phyloP scores from a whole-genome alignment of 2,797 vertebrate species.

The Pseudochaenichthys georgianus region DNA sequence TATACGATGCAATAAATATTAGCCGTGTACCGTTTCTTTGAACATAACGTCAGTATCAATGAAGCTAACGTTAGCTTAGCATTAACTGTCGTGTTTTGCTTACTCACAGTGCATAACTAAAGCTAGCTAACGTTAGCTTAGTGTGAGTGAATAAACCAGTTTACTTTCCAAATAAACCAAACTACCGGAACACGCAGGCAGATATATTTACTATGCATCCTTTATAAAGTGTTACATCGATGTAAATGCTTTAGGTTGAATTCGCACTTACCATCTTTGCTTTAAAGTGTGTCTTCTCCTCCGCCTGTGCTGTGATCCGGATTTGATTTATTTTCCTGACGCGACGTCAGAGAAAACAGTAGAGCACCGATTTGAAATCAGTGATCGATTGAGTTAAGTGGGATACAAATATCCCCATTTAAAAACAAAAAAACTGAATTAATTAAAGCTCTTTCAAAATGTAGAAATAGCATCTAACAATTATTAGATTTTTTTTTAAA shows the following conservation, averaged over 20 bases:
- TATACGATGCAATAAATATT: accelerated
- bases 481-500: too few species aligned
- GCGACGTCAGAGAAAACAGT: constrained; percentile 47
- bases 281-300: constrained; percentile 29
- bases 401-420: too few species aligned
- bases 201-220: accelerated
- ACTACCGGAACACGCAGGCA: accelerated
- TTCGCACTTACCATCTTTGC: constrained; percentile 80
- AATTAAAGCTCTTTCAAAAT: too few species aligned
- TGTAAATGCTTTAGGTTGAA: not conserved
- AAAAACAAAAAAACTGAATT: too few species aligned
- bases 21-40: accelerated
- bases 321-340: constrained; percentile 70
- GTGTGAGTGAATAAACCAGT: not conserved
- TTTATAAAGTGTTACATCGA: not conserved
- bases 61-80: constrained; percentile 47
- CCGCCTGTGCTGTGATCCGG: constrained; percentile 31
- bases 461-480: too few species aligned
- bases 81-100: constrained; percentile 71
- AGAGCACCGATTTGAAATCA: constrained; percentile 58
- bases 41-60: not conserved
- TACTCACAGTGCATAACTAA: constrained; percentile 75
- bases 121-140: constrained; percentile 49
- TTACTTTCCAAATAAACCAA: not conserved
- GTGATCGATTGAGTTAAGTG: constrained; percentile 6